Evolutionary conservation across 2,113 vertebrate genomes (phyloP).

Genomic region (Gracilinanus agilis): DNA sequence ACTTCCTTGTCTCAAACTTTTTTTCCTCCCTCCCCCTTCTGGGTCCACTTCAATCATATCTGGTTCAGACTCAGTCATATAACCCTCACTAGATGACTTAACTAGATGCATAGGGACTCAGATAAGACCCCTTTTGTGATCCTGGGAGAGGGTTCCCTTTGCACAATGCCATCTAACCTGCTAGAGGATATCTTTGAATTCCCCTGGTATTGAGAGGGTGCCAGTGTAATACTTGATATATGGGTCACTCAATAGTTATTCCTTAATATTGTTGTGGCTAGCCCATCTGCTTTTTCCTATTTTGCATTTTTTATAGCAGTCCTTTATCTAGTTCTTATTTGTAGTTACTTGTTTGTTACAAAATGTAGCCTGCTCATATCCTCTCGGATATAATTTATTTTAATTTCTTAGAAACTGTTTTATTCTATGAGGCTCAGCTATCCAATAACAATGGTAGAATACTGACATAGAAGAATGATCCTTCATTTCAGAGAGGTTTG

Average conservation of each 20-base stretch:
- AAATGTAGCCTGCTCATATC: background rate
- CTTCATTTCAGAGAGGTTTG: background rate
- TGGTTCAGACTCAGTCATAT: too few species aligned
- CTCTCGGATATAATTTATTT: background rate
- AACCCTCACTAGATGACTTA: too few species aligned
- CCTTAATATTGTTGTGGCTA: background rate
- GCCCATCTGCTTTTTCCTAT: background rate
- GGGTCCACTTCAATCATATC: too few species aligned
- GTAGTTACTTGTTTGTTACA: background rate
- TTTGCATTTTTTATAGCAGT: background rate
- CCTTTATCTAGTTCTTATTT: background rate
- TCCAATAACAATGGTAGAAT: background rate
- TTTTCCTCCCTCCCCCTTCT: too few species aligned
- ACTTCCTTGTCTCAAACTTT: too few species aligned
- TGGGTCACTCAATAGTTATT: background rate
- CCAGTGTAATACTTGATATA: background rate
- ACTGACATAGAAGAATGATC: background rate
- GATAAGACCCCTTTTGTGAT: too few species aligned
- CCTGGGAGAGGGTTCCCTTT: too few species aligned
- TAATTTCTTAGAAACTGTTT: background rate
- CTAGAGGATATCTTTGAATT: background rate
- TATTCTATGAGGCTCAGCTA: background rate
- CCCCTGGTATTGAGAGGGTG: background rate
- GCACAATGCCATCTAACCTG: background rate
- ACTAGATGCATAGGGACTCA: too few species aligned